Base-by-base conservation (phyloP, 2,113 vertebrate species). In the Salvator merianae region DNA sequence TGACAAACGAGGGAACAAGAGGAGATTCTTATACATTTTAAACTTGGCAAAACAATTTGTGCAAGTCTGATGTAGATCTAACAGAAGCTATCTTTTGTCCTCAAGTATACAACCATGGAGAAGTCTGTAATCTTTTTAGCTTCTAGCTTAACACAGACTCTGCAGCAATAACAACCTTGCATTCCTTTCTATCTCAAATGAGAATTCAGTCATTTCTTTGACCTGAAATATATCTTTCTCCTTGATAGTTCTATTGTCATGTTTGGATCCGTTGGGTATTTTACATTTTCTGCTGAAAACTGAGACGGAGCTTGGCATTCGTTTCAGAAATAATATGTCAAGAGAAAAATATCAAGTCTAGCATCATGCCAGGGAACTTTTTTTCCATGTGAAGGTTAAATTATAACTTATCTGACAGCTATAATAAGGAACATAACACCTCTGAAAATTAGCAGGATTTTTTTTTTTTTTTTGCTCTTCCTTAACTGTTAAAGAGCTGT, bases 301-400 rank as follows among this genome's bases (percentile, higher is more conserved):
- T 66, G 68, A 83, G 16, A 50, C 14, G 1, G 10, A 78, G 28
- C 3, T 74, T 86, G 73, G 18, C 36, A 50, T 8, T 63, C 7
- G 26, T 43, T 84, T 13, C 50, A 72, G 68, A 79, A 89, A 81
- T 81, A 83, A 59, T 13, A 79, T 1, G 2, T 63, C 62, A 53
- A 81, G 40, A 85, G 77, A 79, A 77, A 83, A 55, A 30, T 36
- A 82, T 26, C 22, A 77, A 81, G 63, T 73, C 28, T 74, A 79
- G 59, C 32, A 82, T 47, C 43, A 80, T 18, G 53, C 66, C 38
- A n/a, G 24, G 32, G 5, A 88, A 47, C 0, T 84, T 70, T 83
- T 38, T 77, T 43, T 22, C 14, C 38, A 76, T 71, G 18, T 83
- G 38, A 40, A 88, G 32, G 84, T 90, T 89, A 91, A 82, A 90